Evolutionary conservation across 2,797 vertebrate genomes (phyloP), one percentile per base, ranked within the genome.

Genomic region (Aulostomus chinensis): DNA sequence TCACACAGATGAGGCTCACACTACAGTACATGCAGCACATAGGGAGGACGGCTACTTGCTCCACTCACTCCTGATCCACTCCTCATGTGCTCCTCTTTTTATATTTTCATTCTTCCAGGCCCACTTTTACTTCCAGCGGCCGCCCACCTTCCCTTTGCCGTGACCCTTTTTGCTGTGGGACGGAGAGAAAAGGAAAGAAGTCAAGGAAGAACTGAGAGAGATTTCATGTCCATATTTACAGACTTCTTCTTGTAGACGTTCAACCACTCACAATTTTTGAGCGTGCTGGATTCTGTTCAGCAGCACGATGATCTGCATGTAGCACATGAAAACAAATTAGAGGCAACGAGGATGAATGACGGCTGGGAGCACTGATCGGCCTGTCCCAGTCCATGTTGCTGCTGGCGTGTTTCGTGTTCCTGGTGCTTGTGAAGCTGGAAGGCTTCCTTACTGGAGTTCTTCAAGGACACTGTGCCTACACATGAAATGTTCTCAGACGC

Each of bases 251-350:
- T 12, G 5, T 12, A 5, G 2, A 8, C 20, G 58, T 25, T 11
- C 2, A 2, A 14, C 4, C 55, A 93, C 94, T 95, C 65, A 95
- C 94, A 96, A 96, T 73, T 96, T 96, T 79, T 96, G 94, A 61
- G 94, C 94, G 0, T 95, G 93, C 64, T 92, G 94, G 80, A 96
- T 96, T 73, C 94, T 90, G 84, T 95, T 96, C 51, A 95, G 92
- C 16, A 96, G 88, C 46, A 96, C 91, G 0, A 89, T 92, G 72
- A 96, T 96, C 95, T 96, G 81, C 1, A 39, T 39, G 37, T 34
- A 20, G 14, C 3, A 33, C 43, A 48, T 1, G 51, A 14, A 26
- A 9, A 35, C 1, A 22, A 22, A 25, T 13, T 1, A 40, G 4
- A 31, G 10, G 3, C 7, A 7, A 11, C 18, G 24, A 7, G 2